Conservation (phyloP, 2,888 invertebrate genomes). For the Tenodera sinensis region DNA sequence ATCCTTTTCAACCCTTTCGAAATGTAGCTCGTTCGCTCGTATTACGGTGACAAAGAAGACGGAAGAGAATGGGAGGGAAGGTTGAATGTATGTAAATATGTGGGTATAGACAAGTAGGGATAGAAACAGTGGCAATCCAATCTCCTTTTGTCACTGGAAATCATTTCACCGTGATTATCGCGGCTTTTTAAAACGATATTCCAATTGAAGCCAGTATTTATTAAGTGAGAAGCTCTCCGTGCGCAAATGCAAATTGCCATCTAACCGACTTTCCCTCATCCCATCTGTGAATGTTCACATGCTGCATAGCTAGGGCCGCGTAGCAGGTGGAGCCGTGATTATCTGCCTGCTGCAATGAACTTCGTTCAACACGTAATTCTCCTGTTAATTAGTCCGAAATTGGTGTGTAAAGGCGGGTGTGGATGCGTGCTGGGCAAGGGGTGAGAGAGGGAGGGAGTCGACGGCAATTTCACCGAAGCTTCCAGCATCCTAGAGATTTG, state of each 20-base stretch:
- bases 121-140: not conserved
- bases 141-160: not conserved
- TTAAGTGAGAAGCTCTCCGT: not conserved
- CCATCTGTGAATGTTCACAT: not conserved
- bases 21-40: not conserved
- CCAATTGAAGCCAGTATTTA: not conserved
- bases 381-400: conserved; percentile 20
- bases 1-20: not conserved
- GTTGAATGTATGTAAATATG: not conserved
- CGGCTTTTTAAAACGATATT: conserved; percentile 12
- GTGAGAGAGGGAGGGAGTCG: not conserved
- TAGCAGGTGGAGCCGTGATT: conserved; percentile 18
- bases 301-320: not conserved
- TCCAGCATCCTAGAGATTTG: not conserved
- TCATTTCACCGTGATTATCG: not conserved
- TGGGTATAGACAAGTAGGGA: not conserved
- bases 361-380: conserved; percentile 23
- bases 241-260: not conserved
- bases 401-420: not conserved
- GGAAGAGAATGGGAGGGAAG: not conserved
- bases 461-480: not conserved
- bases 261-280: not conserved
- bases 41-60: not conserved
- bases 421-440: not conserved
- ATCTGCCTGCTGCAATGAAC: conserved; percentile 15